Conservation (phyloP, 2,888 invertebrate genomes). For the Tyria jacobaeae region DNA sequence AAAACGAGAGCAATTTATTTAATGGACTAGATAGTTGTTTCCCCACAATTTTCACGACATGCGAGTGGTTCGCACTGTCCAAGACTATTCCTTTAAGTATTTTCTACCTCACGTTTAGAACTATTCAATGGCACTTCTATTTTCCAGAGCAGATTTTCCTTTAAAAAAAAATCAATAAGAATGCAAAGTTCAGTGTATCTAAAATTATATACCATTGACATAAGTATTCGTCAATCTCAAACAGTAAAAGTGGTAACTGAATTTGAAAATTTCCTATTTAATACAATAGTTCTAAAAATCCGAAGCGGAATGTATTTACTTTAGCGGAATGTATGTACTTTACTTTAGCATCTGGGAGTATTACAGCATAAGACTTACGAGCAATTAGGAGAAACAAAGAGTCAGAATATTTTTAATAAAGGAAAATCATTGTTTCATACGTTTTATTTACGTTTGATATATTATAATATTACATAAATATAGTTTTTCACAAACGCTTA, state of each 20-base stretch:
- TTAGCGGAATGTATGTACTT: no score
- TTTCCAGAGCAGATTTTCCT: slow-evolving; percentile 14
- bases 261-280: not conserved
- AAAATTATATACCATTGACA: not conserved
- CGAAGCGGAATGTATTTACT: no score
- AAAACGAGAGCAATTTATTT: slow-evolving; percentile 75
- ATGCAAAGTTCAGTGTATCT: not conserved
- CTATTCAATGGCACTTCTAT: slow-evolving; percentile 31
- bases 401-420: not conserved
- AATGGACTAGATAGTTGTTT: slow-evolving; percentile 72
- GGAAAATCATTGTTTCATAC: not conserved
- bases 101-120: slow-evolving; percentile 32
- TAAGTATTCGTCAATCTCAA: not conserved
- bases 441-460: no score
- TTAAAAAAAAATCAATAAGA: no score
- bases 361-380: not conserved
- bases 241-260: not conserved
- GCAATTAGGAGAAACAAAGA: not conserved
- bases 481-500: no score
- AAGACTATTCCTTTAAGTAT: slow-evolving; percentile 39
- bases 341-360: not conserved
- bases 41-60: slow-evolving; percentile 54
- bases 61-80: slow-evolving; percentile 44
- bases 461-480: no score
- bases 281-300: not conserved